Conservation (phyloP, 35 echinoderm and acorn worm genomes). For the Nesometra sesokonis region DNA sequence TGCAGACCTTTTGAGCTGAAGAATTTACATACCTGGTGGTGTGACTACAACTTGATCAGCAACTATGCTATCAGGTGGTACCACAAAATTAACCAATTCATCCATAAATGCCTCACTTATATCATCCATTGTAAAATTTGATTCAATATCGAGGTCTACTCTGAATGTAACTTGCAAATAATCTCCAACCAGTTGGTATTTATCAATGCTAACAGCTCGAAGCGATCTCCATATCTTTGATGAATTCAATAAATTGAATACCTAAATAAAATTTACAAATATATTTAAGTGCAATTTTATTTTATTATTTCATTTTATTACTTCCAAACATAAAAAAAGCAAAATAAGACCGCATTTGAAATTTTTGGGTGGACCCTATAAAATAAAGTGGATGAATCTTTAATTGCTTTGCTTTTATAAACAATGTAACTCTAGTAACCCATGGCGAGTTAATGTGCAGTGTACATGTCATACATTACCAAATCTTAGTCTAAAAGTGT, state of each 20-base stretch:
- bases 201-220: neutral
- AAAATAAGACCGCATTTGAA: no score
- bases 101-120: neutral
- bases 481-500: no score
- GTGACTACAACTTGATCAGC: neutral
- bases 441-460: no score
- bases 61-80: neutral
- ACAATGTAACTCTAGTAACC: no score
- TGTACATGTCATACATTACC: no score
- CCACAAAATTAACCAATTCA: neutral
- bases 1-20: no score
- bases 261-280: neutral
- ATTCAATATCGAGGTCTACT: neutral
- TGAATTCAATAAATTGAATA: neutral
- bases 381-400: no score
- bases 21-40: neutral
- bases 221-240: neutral
- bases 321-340: no score
- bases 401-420: no score
- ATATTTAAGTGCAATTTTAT: no score
- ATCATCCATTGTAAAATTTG: neutral
- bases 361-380: no score
- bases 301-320: no score
- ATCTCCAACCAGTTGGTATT: neutral
- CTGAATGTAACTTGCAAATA: neutral